Evolutionary conservation across 1,140 invertebrate genomes (phyloP).

Genomic region (Atta colombica): DNA sequence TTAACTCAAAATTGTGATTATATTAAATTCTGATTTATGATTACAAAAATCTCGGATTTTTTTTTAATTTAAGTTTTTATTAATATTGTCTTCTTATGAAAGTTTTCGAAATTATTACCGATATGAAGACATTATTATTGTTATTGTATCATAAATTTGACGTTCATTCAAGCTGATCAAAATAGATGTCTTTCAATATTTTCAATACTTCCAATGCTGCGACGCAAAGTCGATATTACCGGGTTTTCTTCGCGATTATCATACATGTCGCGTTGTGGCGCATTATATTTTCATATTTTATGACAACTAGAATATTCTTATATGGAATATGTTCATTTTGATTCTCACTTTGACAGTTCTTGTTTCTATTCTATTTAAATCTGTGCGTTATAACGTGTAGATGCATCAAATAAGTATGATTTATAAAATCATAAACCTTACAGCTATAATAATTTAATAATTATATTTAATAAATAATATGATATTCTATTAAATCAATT

Average conservation of each 20-base stretch:
- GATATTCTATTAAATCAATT: neutral
- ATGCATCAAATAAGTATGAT: neutral
- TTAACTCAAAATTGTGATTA: neutral
- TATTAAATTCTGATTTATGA: neutral
- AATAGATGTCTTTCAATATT: slow-evolving; percentile 52
- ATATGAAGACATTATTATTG: neutral
- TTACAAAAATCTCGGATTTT: no score
- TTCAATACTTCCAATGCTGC: slow-evolving; percentile 51
- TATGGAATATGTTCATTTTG: slow-evolving; percentile 41
- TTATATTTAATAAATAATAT: no score
- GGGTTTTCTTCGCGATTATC: slow-evolving; percentile 52
- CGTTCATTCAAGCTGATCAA: slow-evolving; percentile 55
- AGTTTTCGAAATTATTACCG: slow-evolving; percentile 9
- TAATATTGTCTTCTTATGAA: neutral
- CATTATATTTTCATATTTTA: slow-evolving; percentile 53
- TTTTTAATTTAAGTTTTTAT: neutral
- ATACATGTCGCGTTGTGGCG: slow-evolving; percentile 23
- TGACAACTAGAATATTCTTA: slow-evolving; percentile 52
- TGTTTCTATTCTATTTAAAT: slow-evolving; percentile 23
- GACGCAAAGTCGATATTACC: slow-evolving; percentile 56
- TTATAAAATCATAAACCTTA: neutral
- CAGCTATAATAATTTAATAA: neutral
- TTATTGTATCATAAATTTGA: slow-evolving; percentile 49
- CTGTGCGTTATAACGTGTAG: neutral
- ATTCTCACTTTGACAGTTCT: slow-evolving; percentile 16